Conservation (phyloP, 2,888 invertebrate species). For the Tetragnatha montana region DNA sequence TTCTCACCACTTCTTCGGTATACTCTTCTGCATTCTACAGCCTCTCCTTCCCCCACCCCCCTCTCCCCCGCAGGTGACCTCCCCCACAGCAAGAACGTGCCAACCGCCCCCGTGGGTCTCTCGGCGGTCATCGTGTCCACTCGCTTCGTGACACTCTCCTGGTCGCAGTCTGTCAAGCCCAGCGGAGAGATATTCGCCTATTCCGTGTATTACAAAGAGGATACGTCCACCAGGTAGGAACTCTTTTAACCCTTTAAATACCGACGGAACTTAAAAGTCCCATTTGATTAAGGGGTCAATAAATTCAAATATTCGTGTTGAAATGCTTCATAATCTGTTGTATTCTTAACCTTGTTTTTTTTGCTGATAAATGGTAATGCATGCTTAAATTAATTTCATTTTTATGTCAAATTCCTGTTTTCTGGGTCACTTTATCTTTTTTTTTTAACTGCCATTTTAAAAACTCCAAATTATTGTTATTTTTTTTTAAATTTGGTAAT, state of each 20-base stretch:
- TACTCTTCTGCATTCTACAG: constrained; percentile 10
- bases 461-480: too few relatives aligned
- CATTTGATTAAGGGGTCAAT: too few relatives aligned
- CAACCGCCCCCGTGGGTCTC: constrained; percentile 85
- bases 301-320: too few relatives aligned
- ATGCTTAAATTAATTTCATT: too few relatives aligned
- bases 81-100: constrained; percentile 75
- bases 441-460: too few relatives aligned
- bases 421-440: not conserved
- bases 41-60: constrained; percentile 56
- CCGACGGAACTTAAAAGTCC: too few relatives aligned
- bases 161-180: constrained; percentile 86
- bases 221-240: constrained; percentile 87
- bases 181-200: constrained; percentile 86
- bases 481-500: too few relatives aligned
- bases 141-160: constrained; percentile 91
- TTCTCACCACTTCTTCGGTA: not conserved
- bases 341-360: not conserved
- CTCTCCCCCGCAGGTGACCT: constrained; percentile 72
- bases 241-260: not conserved
- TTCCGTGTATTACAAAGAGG: constrained; percentile 90
- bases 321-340: too few relatives aligned
- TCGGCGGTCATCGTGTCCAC: constrained; percentile 88
- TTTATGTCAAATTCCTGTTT: too few relatives aligned
- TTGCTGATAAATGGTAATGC: too few relatives aligned